Conservation (phyloP, 2,113 vertebrate genomes). For the Heloderma charlesbogerti region DNA sequence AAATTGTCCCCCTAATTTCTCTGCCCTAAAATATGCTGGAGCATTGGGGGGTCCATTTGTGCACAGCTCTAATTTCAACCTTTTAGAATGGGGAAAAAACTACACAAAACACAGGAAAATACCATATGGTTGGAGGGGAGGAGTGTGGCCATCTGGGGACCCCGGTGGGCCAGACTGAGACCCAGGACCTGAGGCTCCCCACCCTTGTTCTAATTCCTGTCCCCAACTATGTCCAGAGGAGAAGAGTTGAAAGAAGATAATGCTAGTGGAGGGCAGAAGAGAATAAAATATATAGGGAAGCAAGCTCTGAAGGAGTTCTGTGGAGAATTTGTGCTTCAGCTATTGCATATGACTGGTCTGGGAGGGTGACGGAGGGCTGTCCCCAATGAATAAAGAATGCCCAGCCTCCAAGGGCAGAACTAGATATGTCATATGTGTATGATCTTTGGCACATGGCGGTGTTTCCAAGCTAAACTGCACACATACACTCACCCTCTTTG, state of each 20-base stretch:
- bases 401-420: constrained; percentile 7
- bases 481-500: constrained; percentile 64
- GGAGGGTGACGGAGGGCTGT: neutral
- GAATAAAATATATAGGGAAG: neutral
- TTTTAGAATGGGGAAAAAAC: too few species aligned
- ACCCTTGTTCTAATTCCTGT: neutral
- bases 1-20: too few species aligned
- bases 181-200: too few species aligned
- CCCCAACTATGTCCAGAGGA: neutral
- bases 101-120: too few species aligned
- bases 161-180: too few species aligned
- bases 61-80: too few species aligned
- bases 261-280: neutral
- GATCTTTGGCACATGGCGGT: constrained; percentile 2
- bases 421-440: neutral
- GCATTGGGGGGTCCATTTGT: too few species aligned
- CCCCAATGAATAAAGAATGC: neutral
- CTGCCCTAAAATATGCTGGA: too few species aligned
- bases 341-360: neutral
- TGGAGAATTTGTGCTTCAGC: neutral
- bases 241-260: neutral
- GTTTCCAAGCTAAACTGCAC: constrained; percentile 60
- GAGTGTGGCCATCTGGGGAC: too few species aligned
- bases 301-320: neutral
- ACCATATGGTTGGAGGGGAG: too few species aligned